Conservation (phyloP, 2,113 vertebrate species). For the Anser cygnoides region DNA sequence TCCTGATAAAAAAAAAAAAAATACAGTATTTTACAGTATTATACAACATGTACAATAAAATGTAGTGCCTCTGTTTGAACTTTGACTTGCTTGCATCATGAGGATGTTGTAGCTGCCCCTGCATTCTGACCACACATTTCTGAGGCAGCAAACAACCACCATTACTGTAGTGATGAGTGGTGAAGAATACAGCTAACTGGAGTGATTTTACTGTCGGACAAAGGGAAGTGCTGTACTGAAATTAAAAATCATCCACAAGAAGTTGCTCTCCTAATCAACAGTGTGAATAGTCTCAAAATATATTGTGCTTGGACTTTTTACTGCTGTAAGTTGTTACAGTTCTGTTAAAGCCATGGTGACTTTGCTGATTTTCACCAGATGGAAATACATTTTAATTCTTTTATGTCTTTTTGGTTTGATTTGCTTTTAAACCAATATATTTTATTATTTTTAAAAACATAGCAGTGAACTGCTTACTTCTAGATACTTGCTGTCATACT, state of each 20-base stretch:
- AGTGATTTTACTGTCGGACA: not conserved
- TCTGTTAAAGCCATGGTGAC: not conserved
- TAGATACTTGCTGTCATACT: not conserved
- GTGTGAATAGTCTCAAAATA: not conserved
- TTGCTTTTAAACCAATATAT: not conserved
- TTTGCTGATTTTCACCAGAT: not conserved
- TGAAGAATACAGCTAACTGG: not conserved
- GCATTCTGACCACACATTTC: not conserved
- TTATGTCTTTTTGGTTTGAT: not conserved
- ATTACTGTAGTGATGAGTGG: not conserved
- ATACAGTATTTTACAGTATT: not conserved
- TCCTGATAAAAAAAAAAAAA: not conserved
- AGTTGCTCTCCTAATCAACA: not conserved
- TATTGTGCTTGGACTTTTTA: not conserved
- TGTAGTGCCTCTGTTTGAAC: rapidly evolving
- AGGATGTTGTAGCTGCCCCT: not conserved
- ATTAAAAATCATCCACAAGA: not conserved
- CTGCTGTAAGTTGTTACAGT: not conserved
- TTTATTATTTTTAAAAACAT: not conserved
- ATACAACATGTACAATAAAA: not conserved
- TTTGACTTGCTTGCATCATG: not conserved
- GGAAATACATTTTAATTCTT: not conserved
- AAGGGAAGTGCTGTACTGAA: not conserved
- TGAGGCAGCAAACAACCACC: not conserved
- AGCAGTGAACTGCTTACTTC: not conserved